Evolutionary conservation across 2,113 vertebrate species (phyloP).

Genomic region (Chunga burmeisteri): DNA sequence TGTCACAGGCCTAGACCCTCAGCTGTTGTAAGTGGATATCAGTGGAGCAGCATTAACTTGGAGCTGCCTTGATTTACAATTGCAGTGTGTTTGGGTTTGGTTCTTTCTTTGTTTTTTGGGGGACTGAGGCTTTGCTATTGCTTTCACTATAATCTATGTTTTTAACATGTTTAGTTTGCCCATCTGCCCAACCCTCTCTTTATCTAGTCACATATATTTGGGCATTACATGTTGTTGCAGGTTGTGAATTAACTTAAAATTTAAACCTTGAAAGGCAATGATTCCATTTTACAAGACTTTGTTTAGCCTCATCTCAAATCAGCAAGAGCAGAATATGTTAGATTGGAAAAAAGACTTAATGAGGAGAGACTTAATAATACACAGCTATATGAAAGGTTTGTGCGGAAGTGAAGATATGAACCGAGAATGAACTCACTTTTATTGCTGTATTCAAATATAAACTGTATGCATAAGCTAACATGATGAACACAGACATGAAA

Average conservation of each 20-base stretch:
- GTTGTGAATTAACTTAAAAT: not conserved
- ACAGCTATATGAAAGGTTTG: not conserved
- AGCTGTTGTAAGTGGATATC: not conserved
- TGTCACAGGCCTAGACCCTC: not conserved
- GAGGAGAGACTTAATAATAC: not conserved
- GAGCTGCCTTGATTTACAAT: not conserved
- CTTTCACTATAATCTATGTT: not conserved
- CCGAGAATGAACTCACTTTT: not conserved
- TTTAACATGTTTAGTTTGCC: not conserved
- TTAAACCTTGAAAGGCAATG: not conserved
- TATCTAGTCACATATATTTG: not conserved
- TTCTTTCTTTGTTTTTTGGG: too few relatives aligned
- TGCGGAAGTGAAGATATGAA: not conserved
- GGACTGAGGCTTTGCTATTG: not conserved
- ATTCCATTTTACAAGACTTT: not conserved
- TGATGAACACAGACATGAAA: not conserved
- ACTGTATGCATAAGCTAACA: not conserved
- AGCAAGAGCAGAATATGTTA: not conserved
- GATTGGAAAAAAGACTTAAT: not conserved
- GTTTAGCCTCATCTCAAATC: not conserved
- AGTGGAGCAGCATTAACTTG: not conserved
- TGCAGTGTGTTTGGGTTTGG: not conserved
- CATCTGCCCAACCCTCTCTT: not conserved
- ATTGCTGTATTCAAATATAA: constrained; percentile 16
- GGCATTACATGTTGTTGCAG: not conserved